Evolutionary conservation across 2,888 invertebrate genomes (phyloP).

Genomic region (Odontothrips loti): DNA sequence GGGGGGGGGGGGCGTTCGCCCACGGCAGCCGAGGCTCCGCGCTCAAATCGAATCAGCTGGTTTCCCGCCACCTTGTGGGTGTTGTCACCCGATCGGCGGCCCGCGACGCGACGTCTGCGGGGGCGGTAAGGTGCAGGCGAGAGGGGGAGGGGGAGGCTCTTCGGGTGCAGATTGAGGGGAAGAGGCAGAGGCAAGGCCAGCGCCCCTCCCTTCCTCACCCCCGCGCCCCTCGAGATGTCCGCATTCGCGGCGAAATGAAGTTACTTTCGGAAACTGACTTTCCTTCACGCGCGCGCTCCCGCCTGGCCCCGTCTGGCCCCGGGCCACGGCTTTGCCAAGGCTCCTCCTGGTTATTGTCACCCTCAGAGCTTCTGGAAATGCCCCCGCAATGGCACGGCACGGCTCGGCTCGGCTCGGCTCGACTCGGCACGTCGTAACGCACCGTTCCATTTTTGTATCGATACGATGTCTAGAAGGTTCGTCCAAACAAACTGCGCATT

Average conservation of each 20-base stretch:
- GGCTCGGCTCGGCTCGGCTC: background rate
- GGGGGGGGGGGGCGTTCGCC: background rate
- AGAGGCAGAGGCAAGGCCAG: background rate
- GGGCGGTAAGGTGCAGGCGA: background rate
- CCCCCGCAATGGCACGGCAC: background rate
- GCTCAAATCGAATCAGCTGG: constrained; percentile 19
- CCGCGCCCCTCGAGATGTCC: constrained; percentile 9
- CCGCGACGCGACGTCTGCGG: background rate
- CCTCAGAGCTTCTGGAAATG: background rate
- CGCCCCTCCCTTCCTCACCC: background rate
- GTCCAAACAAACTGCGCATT: no score
- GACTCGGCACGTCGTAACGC: no score
- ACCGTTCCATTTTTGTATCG: no score
- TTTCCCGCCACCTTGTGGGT: constrained; percentile 12
- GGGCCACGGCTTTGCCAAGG: background rate
- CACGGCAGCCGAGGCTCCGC: background rate
- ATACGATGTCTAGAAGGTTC: no score
- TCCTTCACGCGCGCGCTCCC: background rate
- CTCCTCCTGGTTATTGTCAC: background rate
- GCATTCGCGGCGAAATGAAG: constrained; percentile 14
- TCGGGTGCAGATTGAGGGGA: background rate
- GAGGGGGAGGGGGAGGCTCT: background rate
- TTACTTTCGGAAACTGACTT: constrained; percentile 23
- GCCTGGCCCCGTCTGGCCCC: background rate
- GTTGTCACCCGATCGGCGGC: constrained; percentile 9